Evolutionary conservation across 2,888 invertebrate genomes (phyloP).

Genomic region (Phaonia tiefii): DNA sequence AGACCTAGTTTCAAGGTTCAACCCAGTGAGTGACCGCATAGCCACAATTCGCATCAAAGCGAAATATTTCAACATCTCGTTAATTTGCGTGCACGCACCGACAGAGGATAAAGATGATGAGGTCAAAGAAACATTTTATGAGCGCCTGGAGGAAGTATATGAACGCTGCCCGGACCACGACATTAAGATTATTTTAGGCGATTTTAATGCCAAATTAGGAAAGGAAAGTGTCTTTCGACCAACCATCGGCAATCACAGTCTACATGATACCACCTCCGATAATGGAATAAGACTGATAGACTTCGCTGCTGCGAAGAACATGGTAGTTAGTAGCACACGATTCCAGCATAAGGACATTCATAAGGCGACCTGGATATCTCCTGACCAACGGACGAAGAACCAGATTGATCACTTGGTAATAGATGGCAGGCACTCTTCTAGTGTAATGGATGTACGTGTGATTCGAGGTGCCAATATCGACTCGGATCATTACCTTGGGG

Average conservation of each 20-base stretch:
- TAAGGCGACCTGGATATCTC: too few relatives aligned
- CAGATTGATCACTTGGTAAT: too few relatives aligned
- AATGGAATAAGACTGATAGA: neutral
- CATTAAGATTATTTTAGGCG: neutral
- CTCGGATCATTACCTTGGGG: too few relatives aligned
- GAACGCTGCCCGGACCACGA: neutral
- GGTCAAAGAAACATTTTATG: neutral
- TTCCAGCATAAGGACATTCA: neutral
- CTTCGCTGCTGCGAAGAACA: neutral
- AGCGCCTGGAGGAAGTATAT: neutral
- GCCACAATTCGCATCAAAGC: neutral
- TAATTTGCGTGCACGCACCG: too few relatives aligned
- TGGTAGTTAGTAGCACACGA: neutral
- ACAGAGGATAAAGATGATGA: neutral
- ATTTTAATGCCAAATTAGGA: neutral
- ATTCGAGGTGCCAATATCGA: too few relatives aligned
- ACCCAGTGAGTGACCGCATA: neutral
- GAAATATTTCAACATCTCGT: neutral
- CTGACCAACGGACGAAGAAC: too few relatives aligned
- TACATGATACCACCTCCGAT: neutral
- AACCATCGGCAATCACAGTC: neutral
- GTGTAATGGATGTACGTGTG: too few relatives aligned
- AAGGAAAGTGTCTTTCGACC: neutral
- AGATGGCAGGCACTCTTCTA: too few relatives aligned
- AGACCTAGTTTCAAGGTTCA: neutral